phyloP scores from a whole-genome alignment of 2,797 vertebrate genomes.

The Paedocypris micromegethes region DNA sequence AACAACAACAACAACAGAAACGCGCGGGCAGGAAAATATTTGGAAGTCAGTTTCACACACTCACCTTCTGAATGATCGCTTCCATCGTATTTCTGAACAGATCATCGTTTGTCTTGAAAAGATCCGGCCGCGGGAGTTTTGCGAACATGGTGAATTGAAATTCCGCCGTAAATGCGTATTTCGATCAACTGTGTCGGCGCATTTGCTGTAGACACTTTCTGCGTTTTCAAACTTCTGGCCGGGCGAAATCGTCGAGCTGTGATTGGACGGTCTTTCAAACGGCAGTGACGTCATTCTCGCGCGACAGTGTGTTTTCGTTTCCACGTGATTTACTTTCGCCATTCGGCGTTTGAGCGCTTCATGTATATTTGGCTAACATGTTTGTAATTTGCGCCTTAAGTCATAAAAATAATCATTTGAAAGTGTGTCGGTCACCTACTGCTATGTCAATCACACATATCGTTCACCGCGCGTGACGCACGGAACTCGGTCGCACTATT shows the following conservation, averaged over 20 bases:
- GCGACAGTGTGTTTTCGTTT: not conserved
- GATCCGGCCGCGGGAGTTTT: not conserved
- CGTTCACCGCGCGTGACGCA: too few relatives aligned
- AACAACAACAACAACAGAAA: too few relatives aligned
- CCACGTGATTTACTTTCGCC: not conserved
- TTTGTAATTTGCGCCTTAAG: too few relatives aligned
- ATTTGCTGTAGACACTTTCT: too few relatives aligned
- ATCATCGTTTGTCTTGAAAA: conserved; percentile 40
- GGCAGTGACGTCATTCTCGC: conserved; percentile 31
- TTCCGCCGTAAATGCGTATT: too few relatives aligned
- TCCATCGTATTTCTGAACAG: conserved; percentile 46
- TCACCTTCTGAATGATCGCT: conserved; percentile 49
- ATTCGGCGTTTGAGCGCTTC: conserved; percentile 4
- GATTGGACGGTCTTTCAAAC: conserved; percentile 37
- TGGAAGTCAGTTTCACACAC: not conserved
- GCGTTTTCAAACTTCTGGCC: conserved; percentile 36
- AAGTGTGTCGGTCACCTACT: too few relatives aligned
- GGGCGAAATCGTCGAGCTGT: not conserved
- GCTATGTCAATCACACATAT: too few relatives aligned
- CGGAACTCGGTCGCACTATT: too few relatives aligned
- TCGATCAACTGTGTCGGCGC: too few relatives aligned
- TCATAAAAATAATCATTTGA: too few relatives aligned
- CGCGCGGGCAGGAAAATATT: too few relatives aligned
- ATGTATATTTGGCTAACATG: not conserved
- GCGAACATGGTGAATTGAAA: conserved; percentile 1